phyloP scores from a whole-genome alignment of 2,888 invertebrate species.

The Philaethria dido region DNA sequence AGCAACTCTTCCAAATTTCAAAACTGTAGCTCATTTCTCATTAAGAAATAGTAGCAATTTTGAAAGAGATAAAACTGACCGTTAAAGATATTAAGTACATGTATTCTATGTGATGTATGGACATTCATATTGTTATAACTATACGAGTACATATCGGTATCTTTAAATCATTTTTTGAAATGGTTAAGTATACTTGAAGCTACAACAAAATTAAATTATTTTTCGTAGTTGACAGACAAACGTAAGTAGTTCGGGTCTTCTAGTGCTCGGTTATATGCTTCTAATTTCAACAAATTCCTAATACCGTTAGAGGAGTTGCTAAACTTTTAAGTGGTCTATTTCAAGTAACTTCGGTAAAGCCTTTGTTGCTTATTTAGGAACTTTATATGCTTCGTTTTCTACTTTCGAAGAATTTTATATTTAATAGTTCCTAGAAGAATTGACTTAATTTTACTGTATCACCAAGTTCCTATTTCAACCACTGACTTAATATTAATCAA shows the following conservation, averaged over 20 bases:
- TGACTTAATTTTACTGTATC: background rate
- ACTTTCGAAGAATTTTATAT: background rate
- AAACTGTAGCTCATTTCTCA: no score
- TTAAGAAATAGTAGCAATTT: no score
- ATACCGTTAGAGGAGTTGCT: constrained; percentile 17
- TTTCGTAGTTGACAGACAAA: constrained; percentile 5
- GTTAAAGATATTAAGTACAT: no score
- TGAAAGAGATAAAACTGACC: no score
- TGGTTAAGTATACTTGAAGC: background rate
- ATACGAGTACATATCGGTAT: no score
- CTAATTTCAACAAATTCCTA: constrained; percentile 19
- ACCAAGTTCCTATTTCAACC: background rate
- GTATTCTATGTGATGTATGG: no score
- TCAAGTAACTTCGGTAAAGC: constrained; percentile 5
- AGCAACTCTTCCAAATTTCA: no score
- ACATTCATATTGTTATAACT: no score
- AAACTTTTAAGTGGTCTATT: constrained; percentile 23
- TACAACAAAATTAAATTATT: background rate
- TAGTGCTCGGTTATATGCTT: constrained; percentile 18
- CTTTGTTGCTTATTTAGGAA: constrained; percentile 21
- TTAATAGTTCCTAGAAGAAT: background rate
- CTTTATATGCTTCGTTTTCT: constrained; percentile 11
- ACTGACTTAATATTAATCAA: background rate
- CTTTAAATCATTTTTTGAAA: no score
- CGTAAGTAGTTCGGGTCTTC: constrained; percentile 9